phyloP scores from a whole-genome alignment of 2,797 vertebrate genomes.

The Anguilla megastoma region DNA sequence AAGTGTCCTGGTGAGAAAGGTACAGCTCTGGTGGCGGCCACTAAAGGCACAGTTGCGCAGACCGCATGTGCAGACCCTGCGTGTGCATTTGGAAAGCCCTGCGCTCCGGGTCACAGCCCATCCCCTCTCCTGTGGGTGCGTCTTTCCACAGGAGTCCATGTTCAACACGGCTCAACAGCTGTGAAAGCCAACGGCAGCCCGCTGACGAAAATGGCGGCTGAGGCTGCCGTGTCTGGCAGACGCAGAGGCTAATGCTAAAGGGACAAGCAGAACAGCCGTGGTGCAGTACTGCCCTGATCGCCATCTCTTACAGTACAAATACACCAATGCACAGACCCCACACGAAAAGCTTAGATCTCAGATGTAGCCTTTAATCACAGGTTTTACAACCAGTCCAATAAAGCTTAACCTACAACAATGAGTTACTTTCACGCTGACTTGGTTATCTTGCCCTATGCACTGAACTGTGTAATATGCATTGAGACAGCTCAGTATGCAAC shows the following conservation, averaged over 20 bases:
- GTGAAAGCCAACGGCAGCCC: conserved; percentile 2
- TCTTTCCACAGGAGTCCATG: conserved; percentile 26
- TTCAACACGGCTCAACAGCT: conserved; percentile 11
- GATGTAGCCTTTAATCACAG: conserved; percentile 26
- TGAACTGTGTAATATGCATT: conserved; percentile 31
- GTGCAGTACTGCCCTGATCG: conserved; percentile 6
- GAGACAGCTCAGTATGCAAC: conserved; percentile 13
- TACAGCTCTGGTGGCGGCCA: conserved; percentile 23
- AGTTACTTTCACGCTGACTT: not conserved
- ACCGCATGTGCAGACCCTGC: conserved; percentile 13
- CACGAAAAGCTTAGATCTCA: conserved; percentile 21
- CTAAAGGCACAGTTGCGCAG: not conserved
- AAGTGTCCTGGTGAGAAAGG: not conserved
- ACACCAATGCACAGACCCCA: not conserved
- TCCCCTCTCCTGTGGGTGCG: not conserved
- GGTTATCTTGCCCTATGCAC: conserved; percentile 15
- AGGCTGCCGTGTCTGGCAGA: conserved; percentile 21
- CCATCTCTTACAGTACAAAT: conserved; percentile 12
- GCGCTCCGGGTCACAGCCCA: conserved; percentile 16
- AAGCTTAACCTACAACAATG: not conserved
- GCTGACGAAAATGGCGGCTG: conserved; percentile 7
- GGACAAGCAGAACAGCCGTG: not conserved
- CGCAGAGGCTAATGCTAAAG: conserved; percentile 12
- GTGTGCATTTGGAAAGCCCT: conserved; percentile 6
- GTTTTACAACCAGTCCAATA: conserved; percentile 23